These are phyloP conservation scores for Vulpes ferrilata DNA, from an alignment of 2,113 vertebrate genomes.

Conservation along the genomic window DNA sequence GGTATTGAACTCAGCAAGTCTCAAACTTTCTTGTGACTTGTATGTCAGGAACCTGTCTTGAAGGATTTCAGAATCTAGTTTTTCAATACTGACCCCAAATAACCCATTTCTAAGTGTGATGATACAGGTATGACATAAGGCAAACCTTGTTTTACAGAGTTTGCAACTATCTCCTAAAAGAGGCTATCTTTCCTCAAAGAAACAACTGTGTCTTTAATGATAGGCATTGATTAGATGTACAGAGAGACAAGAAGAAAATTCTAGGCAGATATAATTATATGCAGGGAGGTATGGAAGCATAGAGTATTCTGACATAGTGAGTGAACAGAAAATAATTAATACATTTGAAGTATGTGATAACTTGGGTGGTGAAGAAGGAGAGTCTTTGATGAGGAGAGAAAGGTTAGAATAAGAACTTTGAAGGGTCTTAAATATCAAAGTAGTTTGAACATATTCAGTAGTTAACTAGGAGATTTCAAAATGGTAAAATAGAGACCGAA, in stretches of 20 bases:
- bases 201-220: neutral
- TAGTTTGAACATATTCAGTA: neutral
- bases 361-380: neutral
- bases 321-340: neutral
- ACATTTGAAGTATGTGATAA: neutral
- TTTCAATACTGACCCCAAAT: neutral
- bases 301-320: neutral
- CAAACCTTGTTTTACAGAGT: neutral
- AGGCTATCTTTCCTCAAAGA: neutral
- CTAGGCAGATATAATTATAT: neutral
- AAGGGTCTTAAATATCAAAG: neutral
- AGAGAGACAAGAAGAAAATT: neutral
- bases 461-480: neutral
- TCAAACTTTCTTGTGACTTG: neutral
- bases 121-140: neutral
- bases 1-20: neutral
- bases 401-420: neutral
- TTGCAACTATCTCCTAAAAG: neutral
- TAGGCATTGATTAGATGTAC: neutral
- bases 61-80: neutral
- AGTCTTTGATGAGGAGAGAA: neutral
- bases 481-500: neutral
- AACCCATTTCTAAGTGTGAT: neutral
- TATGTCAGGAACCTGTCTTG: neutral
- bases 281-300: neutral